Conservation (phyloP, 2,888 invertebrate genomes). For the Yponomeuta malinellus region DNA sequence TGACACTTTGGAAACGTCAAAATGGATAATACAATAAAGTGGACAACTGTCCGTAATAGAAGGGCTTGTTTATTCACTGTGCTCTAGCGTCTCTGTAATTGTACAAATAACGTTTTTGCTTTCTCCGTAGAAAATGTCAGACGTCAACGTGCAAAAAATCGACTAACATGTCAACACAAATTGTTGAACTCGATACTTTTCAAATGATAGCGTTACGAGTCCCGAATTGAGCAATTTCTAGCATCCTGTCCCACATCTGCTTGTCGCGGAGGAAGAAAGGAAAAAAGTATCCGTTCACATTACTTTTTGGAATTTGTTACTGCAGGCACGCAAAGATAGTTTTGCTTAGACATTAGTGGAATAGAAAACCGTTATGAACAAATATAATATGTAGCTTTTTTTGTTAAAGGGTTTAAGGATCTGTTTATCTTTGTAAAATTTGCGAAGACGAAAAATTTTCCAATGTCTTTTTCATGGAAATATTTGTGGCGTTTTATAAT, state of each 20-base stretch:
- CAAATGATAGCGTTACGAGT: constrained; percentile 58
- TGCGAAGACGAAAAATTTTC: too few relatives aligned
- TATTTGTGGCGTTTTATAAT: too few relatives aligned
- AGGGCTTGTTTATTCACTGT: too few relatives aligned
- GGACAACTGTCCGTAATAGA: too few relatives aligned
- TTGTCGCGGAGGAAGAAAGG: constrained; percentile 30
- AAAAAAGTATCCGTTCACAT: constrained; percentile 44
- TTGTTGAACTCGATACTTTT: constrained; percentile 56
- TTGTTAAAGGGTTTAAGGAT: too few relatives aligned
- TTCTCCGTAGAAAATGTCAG: neutral
- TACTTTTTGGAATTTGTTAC: neutral
- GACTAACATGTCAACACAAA: constrained; percentile 37
- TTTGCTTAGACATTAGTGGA: neutral
- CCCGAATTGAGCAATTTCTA: constrained; percentile 63
- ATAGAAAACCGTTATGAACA: neutral
- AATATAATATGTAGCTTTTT: neutral
- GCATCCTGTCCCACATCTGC: constrained; percentile 68
- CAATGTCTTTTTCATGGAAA: too few relatives aligned
- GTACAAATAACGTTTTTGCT: neutral
- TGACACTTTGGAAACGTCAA: too few relatives aligned
- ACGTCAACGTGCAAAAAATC: neutral
- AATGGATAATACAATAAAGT: too few relatives aligned
- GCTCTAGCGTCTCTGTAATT: too few relatives aligned
- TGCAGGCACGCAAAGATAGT: neutral
- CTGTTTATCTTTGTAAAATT: too few relatives aligned